Base-by-base conservation (phyloP, 2,888 invertebrate genomes). In the Dicycla oo region DNA sequence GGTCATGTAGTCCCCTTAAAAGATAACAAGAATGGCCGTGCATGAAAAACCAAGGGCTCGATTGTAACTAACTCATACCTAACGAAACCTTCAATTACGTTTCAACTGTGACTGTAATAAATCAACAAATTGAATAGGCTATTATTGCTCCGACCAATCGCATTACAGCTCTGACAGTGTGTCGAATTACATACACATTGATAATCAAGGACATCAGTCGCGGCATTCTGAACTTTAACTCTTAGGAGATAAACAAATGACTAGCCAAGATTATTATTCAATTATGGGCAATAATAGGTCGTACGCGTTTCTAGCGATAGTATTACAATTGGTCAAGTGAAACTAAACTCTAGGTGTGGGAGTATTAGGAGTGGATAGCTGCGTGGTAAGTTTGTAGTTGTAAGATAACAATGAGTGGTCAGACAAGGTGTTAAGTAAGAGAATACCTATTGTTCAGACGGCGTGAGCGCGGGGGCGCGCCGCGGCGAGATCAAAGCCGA, bases 401-500 rank as follows among this genome's bases (percentile, higher is more conserved):
- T 80, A 80, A 78, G 84, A 83, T 87, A 88, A 89, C 88, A 90
- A 89, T 91, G 87, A 90, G 86, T 87, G 85, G 89, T 89, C 87
- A 87, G 86, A 87, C 88, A 85, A 90, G 89, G 91, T 90, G 90
- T 90, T 89, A 88, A 88, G 86, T 89, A 88, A 88, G 86, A 88
- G 88, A 89, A 90, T 91, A 88, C 87, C 90, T 90, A 91, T 93
- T 92, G 91, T 92, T 90, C 82, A 89, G 69, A 75, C 82, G 58
- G 80, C 86, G 80, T 78, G 85, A 82, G 81, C 51, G 86, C 83
- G 86, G 85, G 86, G 86, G 83, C 82, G 85, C 82, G 84, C 78
- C 81, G 86, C 91, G 92, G 92, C 78, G 71, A 89, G 88, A 89
- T 93, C 91, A 92, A 93, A 93, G 88, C 81, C 76, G 86, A 89